Evolutionary conservation across 2,113 vertebrate species (phyloP), one percentile per base, ranked within the genome.

Genomic region (Notarius lentiginosus): DNA sequence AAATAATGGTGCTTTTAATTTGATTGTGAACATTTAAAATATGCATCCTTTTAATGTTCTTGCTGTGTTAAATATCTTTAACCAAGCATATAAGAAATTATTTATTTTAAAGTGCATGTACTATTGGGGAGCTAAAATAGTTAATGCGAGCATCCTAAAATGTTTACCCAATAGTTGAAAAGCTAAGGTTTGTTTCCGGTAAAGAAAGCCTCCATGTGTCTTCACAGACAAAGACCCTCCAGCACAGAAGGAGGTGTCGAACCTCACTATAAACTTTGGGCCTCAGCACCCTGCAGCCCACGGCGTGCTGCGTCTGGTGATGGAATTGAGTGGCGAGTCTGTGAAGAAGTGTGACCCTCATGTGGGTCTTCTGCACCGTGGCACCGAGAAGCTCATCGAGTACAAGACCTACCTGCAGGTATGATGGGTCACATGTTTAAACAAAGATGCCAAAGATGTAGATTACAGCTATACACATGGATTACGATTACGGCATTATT

Each of bases 371-470:
- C 94, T 99, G 75, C 98, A 99, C 91, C 96, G 98, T 0, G 97
- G 97, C 92, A 99, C 98, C 0, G 98, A 99, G 92, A 99, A 99
- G 30, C 97, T 98, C 82, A 99, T 99, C 0, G 98, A 99, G 90
- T 96, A 99, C 93, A 99, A 99, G 93, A 98, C 98, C 0, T 98
- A 99, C 77, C 93, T 99, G 2, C 98, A 99, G 97, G 97, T 98
- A 88, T 14, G 11, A 55, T 5, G 27, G 30, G 15, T 14, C 12
- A 49, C 1, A 5, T 76, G 22, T 17, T 76, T 24, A 47, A 70
- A 34, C 5, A 70, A 72, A 34, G 14, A 34, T 70, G 27, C 1
- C 12, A 30, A 73, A 47, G 30, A 73, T 9, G 18, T 18, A 47
- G 41, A 22, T 18, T 9, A 3, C 18, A 49, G 7, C 41, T 24